A percentile compares a stretch with the other conserved stretches of the same genome.
These are phyloP conservation scores for Nibea coibor DNA, from an alignment of 2,113 vertebrate species.

Conservation along the genomic window DNA sequence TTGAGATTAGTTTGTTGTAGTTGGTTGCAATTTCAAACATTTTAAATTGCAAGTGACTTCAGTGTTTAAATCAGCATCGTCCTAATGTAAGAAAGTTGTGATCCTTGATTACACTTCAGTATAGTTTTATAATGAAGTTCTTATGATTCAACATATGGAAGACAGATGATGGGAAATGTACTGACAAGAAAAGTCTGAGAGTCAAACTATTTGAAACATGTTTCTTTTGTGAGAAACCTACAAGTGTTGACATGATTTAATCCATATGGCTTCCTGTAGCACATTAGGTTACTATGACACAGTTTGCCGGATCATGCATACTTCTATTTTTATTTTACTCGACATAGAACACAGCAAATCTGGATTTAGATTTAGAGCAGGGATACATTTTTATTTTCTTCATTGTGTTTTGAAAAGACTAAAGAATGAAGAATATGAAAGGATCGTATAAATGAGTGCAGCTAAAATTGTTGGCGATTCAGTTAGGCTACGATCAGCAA, in stretches of 20 bases:
- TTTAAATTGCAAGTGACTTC: too few species aligned
- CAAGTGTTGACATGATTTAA: slow-evolving; percentile 30
- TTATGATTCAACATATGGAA: slow-evolving; percentile 6
- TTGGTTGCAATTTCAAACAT: too few species aligned
- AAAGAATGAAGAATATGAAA: neutral
- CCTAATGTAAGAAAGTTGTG: too few species aligned
- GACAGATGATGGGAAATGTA: slow-evolving; percentile 16
- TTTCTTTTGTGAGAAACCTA: slow-evolving; percentile 17
- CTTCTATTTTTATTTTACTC: too few species aligned
- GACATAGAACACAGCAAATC: too few species aligned
- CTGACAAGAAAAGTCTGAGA: neutral
- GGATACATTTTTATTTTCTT: too few species aligned
- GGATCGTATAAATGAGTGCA: neutral
- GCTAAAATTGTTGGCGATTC: neutral
- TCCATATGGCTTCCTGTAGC: slow-evolving; percentile 16
- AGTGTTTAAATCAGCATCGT: neutral
- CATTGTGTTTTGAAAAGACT: neutral
- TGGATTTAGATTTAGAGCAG: too few species aligned
- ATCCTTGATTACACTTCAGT: neutral
- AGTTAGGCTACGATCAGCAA: neutral
- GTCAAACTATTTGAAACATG: slow-evolving; percentile 4
- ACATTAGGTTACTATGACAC: slow-evolving; percentile 16
- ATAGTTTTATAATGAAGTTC: too few species aligned
- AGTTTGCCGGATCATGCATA: neutral
- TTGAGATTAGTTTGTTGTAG: too few species aligned